Conservation (phyloP, 2,888 invertebrate species). For the Mesorhabditis belari region DNA sequence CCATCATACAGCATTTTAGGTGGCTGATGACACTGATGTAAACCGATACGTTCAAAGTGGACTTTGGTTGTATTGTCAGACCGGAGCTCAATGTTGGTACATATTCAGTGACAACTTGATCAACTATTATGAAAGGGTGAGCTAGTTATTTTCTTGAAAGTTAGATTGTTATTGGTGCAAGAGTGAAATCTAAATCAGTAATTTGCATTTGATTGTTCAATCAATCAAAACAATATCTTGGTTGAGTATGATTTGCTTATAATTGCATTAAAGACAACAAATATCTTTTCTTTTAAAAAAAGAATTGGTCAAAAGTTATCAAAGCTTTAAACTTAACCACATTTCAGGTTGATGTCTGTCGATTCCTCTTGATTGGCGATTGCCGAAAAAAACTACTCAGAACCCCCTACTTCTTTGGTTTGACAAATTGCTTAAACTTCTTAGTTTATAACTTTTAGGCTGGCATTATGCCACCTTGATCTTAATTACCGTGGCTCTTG, state of each 20-base stretch:
- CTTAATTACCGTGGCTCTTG: slow-evolving; percentile 33
- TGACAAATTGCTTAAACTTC: not conserved
- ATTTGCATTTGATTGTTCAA: not conserved
- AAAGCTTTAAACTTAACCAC: too few relatives aligned
- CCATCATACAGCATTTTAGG: too few relatives aligned
- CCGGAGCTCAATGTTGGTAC: slow-evolving; percentile 39
- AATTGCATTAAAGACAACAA: not conserved
- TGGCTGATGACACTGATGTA: slow-evolving; percentile 49
- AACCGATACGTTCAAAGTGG: slow-evolving; percentile 42
- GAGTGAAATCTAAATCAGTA: not conserved
- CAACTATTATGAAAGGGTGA: slow-evolving; percentile 49
- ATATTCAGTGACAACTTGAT: slow-evolving; percentile 49
- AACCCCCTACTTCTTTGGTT: slow-evolving; percentile 51
- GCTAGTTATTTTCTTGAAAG: not conserved
- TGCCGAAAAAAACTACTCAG: slow-evolving; percentile 49
- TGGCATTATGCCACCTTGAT: slow-evolving; percentile 51
- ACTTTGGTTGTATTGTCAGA: slow-evolving; percentile 50
- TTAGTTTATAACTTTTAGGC: slow-evolving; percentile 17
- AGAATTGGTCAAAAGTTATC: not conserved
- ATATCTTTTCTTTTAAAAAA: not conserved
- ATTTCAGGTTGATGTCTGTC: slow-evolving; percentile 44
- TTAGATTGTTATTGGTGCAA: not conserved
- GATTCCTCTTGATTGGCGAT: slow-evolving; percentile 49
- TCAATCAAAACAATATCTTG: not conserved
- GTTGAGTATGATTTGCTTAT: too few relatives aligned